Conservation (phyloP, 2,113 vertebrate genomes). For the Crotalus tigris region DNA sequence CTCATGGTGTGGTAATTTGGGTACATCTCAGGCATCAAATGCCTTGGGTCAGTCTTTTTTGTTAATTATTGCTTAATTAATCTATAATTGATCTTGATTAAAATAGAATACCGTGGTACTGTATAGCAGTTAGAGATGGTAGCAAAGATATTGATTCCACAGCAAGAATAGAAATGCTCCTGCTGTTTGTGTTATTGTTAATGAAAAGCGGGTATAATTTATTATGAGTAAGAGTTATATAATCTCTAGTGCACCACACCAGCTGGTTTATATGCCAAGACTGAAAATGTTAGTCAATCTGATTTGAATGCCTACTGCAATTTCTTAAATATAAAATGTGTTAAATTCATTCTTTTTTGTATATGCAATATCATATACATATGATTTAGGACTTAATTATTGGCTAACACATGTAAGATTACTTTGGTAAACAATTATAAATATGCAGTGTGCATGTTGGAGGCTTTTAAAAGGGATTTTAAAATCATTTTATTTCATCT, state of each 20-base stretch:
- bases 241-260: neutral
- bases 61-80: neutral
- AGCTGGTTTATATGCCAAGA: neutral
- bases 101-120: neutral
- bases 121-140: neutral
- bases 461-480: neutral
- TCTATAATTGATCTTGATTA: neutral
- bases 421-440: neutral
- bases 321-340: neutral
- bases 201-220: neutral
- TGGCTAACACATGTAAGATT: neutral
- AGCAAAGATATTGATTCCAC: neutral
- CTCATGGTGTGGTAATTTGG: neutral
- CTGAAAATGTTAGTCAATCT: neutral
- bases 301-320: neutral
- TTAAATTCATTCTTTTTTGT: neutral
- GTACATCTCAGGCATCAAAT: neutral
- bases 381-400: neutral
- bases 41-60: neutral
- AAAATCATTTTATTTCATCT: neutral
- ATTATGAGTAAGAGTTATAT: neutral
- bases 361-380: no score
- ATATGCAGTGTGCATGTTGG: neutral
- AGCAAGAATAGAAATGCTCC: neutral
- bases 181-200: neutral